Percentiles rank a stretch among this genome's conserved stretches.
phyloP scores from a whole-genome alignment of 2,113 vertebrate genomes.

The Hyla sarda region DNA sequence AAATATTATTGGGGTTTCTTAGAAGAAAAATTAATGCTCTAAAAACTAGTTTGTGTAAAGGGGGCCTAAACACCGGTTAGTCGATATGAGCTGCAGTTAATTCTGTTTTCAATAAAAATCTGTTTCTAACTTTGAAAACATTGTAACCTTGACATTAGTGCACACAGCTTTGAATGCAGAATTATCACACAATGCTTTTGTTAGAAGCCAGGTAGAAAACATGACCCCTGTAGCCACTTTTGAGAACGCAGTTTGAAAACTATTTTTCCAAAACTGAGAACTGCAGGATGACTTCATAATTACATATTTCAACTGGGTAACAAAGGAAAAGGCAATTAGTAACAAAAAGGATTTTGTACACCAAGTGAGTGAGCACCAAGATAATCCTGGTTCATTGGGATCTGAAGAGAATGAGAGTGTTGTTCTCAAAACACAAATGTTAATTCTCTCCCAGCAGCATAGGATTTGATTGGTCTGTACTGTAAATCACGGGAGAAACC shows the following conservation, averaged over 20 bases:
- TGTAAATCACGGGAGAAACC: neutral
- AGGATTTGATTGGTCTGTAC: constrained; percentile 32
- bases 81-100: neutral
- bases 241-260: constrained; percentile 30
- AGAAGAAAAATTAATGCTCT: no score
- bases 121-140: constrained; percentile 22
- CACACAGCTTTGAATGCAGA: neutral
- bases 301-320: constrained; percentile 28
- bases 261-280: constrained; percentile 43
- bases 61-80: neutral
- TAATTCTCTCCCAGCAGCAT: constrained; percentile 17
- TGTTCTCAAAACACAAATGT: constrained; percentile 49
- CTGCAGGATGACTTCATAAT: constrained; percentile 47
- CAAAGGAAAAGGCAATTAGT: constrained; percentile 49
- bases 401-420: constrained; percentile 43
- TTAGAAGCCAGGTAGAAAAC: constrained; percentile 24
- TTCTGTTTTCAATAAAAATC: constrained; percentile 2
- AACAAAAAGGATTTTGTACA: constrained; percentile 50
- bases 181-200: constrained; percentile 34
- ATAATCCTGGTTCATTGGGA: constrained; percentile 44
- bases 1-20: no score
- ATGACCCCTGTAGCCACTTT: constrained; percentile 25
- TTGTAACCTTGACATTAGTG: constrained; percentile 16
- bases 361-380: constrained; percentile 46
- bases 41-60: no score